Evolutionary conservation across 2,113 vertebrate genomes (phyloP).

Genomic region (Leptobrachium leishanense): DNA sequence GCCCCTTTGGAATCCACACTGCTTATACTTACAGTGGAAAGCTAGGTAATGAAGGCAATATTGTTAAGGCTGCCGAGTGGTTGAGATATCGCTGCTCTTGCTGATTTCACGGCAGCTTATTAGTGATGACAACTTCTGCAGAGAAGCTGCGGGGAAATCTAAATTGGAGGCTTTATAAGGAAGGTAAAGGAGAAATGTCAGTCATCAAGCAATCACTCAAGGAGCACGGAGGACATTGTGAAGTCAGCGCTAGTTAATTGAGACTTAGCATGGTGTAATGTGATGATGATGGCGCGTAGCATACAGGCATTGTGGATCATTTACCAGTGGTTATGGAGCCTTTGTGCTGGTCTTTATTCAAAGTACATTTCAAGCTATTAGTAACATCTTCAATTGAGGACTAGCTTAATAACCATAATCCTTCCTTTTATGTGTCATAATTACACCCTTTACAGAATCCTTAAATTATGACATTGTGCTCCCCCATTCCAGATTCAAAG

Average conservation of each 20-base stretch:
- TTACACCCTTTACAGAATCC: too few species aligned
- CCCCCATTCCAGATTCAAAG: too few species aligned
- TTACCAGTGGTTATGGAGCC: neutral
- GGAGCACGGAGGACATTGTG: neutral
- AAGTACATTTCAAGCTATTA: too few species aligned
- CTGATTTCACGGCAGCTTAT: neutral
- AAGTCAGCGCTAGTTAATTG: neutral
- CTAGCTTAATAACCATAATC: too few species aligned
- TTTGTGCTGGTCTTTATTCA: too few species aligned
- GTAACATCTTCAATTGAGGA: too few species aligned
- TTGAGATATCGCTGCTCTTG: neutral
- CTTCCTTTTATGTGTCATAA: too few species aligned
- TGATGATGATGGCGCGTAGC: neutral
- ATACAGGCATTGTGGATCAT: neutral
- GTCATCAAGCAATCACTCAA: constrained; percentile 1
- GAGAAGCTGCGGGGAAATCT: constrained; percentile 16
- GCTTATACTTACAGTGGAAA: too few species aligned
- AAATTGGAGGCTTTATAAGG: neutral
- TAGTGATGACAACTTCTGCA: neutral
- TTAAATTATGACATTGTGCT: too few species aligned
- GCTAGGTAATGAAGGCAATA: neutral
- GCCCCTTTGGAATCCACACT: too few species aligned
- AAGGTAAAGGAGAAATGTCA: neutral
- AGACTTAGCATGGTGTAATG: neutral
- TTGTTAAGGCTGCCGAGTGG: neutral